Conservation (phyloP, 1,140 invertebrate species). For the Wiebesia pumilae region DNA sequence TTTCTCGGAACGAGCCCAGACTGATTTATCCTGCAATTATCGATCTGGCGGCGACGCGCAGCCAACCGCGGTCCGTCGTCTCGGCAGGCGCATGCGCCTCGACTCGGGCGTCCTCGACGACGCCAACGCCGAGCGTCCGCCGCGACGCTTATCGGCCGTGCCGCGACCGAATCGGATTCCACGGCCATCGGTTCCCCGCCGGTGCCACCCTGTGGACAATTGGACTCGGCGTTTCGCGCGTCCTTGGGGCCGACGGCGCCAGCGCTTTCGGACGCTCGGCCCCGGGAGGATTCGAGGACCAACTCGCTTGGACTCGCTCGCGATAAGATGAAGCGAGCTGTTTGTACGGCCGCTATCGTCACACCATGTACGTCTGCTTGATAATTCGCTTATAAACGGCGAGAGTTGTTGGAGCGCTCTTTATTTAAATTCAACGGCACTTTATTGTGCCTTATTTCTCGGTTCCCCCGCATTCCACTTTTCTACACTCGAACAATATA, state of each 20-base stretch:
- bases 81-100: slow-evolving; percentile 31
- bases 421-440: neutral
- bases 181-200: neutral
- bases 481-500: no score
- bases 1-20: slow-evolving; percentile 28
- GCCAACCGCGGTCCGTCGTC: neutral
- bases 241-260: neutral
- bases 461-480: no score
- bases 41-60: slow-evolving; percentile 18
- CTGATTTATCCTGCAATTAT: slow-evolving; percentile 53
- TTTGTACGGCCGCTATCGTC: neutral
- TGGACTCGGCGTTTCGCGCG: neutral
- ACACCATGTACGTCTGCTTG: neutral
- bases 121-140: neutral
- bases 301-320: neutral
- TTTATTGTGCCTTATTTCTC: neutral
- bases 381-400: slow-evolving; percentile 1
- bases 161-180: slow-evolving; percentile 14
- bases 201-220: no score
- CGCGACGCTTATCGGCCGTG: slow-evolving; percentile 3
- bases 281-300: neutral
- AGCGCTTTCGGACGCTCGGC: neutral
- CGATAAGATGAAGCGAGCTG: neutral
- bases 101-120: neutral
- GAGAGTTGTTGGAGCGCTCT: neutral